Percentiles rank a stretch among this genome's conserved stretches.
Conservation (phyloP, 37 sponge, comb jelly and placozoan genomes). For the Chondrilla cf. caribensis region DNA sequence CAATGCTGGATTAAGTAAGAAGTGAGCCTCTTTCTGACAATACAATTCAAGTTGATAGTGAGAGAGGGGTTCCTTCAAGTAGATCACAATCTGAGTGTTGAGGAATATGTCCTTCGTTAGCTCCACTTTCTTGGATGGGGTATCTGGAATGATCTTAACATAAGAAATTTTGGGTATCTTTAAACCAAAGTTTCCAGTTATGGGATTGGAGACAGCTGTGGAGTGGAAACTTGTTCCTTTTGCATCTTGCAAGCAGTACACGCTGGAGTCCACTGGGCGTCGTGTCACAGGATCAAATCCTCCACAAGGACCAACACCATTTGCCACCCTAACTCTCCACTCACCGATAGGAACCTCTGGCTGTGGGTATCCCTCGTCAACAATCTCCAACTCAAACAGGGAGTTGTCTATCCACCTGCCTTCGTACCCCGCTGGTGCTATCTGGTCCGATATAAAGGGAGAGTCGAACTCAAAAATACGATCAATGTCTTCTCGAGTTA, state of each 20-base stretch:
- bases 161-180: constrained; percentile 51
- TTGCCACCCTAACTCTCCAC: constrained; percentile 60
- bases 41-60: constrained; percentile 59
- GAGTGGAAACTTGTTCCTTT: constrained; percentile 45
- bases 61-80: constrained; percentile 58
- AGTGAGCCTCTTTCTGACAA: constrained; percentile 37
- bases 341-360: constrained; percentile 66
- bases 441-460: constrained; percentile 50
- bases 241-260: constrained; percentile 62
- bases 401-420: constrained; percentile 59
- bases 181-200: constrained; percentile 69
- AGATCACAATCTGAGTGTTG: constrained; percentile 47
- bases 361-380: constrained; percentile 80
- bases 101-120: constrained; percentile 19
- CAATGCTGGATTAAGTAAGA: constrained; percentile 32
- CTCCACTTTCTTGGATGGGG: background rate
- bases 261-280: background rate
- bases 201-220: constrained; percentile 41
- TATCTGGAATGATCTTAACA: constrained; percentile 38
- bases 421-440: constrained; percentile 30
- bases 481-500: constrained; percentile 52
- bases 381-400: constrained; percentile 49
- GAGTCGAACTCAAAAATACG: constrained; percentile 52
- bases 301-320: constrained; percentile 62
- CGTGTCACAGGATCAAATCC: constrained; percentile 61